Conservation (phyloP, 2,113 vertebrate genomes). For the Mesocricetus auratus region DNA sequence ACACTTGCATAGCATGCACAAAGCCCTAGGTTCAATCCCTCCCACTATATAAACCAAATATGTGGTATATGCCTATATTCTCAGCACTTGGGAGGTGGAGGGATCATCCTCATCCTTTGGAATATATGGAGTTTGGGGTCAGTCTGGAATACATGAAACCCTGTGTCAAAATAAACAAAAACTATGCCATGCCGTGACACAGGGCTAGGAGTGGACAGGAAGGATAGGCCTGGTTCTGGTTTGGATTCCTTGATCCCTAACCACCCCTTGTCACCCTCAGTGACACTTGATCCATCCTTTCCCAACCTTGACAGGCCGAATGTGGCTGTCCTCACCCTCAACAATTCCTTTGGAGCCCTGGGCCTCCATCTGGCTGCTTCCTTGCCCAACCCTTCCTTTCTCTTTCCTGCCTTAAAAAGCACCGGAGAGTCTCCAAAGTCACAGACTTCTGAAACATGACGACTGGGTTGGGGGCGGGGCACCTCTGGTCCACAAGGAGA, state of each 20-base stretch:
- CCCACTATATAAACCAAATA: background rate
- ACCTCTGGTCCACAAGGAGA: background rate
- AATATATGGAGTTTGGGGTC: background rate
- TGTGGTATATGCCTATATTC: background rate
- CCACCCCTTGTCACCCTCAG: background rate
- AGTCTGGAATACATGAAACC: background rate
- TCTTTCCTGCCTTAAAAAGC: background rate
- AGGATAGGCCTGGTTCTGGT: background rate
- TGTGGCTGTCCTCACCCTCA: background rate
- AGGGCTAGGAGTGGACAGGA: background rate
- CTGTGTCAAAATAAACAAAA: background rate
- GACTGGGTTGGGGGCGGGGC: too few species aligned
- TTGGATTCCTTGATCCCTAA: background rate
- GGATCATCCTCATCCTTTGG: background rate
- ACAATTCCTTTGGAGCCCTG: background rate
- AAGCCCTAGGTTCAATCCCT: background rate
- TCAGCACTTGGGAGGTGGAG: background rate
- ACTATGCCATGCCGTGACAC: background rate
- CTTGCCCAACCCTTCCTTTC: accelerated
- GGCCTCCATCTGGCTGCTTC: background rate
- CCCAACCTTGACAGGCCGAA: background rate
- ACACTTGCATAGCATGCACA: background rate
- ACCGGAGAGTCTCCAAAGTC: background rate
- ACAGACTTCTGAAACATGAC: background rate
- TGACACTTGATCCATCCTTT: background rate